Conservation (phyloP, 2,113 vertebrate genomes). For the Poecile atricapillus region DNA sequence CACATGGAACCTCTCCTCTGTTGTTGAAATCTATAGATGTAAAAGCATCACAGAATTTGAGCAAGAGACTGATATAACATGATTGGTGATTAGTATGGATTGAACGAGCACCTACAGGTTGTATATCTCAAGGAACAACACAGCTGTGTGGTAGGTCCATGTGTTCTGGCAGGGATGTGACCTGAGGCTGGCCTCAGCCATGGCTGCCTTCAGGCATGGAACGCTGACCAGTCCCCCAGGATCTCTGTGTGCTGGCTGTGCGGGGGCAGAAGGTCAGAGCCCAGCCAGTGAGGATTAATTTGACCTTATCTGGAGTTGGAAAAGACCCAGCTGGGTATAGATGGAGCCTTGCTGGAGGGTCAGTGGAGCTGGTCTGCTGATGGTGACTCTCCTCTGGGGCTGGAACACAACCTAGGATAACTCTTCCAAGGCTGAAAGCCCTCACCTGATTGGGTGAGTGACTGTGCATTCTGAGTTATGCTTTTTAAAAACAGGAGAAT, state of each 20-base stretch:
- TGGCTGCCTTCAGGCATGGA: not conserved
- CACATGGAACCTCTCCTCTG: not conserved
- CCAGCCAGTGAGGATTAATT: not conserved
- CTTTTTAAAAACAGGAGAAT: not conserved
- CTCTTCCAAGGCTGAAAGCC: not conserved
- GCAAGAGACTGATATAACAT: not conserved
- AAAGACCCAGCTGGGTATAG: not conserved
- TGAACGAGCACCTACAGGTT: not conserved
- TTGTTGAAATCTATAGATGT: fast-evolving
- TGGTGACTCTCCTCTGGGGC: not conserved
- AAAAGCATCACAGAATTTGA: not conserved
- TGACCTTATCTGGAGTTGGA: not conserved
- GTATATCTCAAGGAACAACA: not conserved
- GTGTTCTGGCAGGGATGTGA: not conserved
- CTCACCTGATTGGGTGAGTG: not conserved
- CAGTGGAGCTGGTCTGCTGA: not conserved
- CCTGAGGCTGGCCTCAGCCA: not conserved
- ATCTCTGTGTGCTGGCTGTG: not conserved
- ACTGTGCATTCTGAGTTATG: not conserved
- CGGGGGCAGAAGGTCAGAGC: not conserved
- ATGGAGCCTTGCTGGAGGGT: not conserved
- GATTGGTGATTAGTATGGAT: not conserved
- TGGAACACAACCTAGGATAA: not conserved
- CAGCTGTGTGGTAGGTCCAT: fast-evolving
- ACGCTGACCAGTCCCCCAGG: not conserved